Conservation (phyloP, 2,113 vertebrate species). For the Tyto alba region DNA sequence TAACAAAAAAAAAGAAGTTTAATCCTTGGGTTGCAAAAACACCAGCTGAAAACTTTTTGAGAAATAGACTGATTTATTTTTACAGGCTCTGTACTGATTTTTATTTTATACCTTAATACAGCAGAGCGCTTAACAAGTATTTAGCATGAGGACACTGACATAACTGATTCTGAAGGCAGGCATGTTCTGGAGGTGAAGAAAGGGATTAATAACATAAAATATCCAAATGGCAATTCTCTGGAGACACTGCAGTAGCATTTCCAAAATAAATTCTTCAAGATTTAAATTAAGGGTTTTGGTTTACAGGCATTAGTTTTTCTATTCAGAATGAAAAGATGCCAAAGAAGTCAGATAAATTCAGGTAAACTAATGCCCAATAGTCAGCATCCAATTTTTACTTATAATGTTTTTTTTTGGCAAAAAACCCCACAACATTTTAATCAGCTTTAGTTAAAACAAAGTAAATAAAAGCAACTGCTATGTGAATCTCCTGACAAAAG, state of each 20-base stretch:
- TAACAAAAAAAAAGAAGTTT: neutral
- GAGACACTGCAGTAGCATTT: neutral
- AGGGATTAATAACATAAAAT: neutral
- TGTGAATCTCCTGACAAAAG: neutral
- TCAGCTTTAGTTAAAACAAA: neutral
- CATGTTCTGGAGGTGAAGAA: neutral
- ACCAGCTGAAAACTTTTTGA: neutral
- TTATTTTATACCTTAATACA: neutral
- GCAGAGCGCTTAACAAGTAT: neutral
- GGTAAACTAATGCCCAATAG: neutral
- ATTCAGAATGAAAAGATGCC: neutral
- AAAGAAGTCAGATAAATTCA: neutral
- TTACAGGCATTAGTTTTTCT: neutral
- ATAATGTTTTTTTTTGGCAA: neutral
- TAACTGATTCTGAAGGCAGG: neutral
- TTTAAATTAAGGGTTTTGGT: neutral
- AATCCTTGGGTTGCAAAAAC: neutral
- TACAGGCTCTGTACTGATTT: neutral
- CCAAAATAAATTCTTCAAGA: neutral
- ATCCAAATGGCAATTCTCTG: neutral
- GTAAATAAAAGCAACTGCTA: neutral
- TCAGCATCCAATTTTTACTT: neutral
- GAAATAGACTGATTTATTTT: neutral
- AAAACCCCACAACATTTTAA: accelerated
- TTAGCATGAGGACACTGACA: neutral